Evolutionary conservation across 1,140 invertebrate species (phyloP), one percentile per base, ranked within the genome.

Genomic region (Nasonia giraulti): DNA sequence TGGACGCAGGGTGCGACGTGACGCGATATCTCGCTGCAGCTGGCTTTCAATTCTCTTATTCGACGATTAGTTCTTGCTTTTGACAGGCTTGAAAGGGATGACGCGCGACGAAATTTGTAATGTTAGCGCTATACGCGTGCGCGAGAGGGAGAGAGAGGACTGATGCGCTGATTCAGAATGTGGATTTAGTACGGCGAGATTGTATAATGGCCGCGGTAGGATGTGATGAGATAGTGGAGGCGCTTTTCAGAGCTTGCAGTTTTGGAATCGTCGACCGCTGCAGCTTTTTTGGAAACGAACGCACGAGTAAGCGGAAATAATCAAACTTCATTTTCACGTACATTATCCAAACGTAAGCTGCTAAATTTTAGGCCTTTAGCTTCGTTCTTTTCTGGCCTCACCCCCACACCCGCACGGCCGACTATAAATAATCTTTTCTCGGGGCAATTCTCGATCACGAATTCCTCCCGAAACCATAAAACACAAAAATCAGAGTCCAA

Each of bases 31-130:
- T 79, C 77, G n/a, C 66, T 20, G 23, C 31, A 12, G 37, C 66
- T 37, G 37, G 17, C 44, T 47, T 81, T 81, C 80, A 50, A 73
- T 73, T 66, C 80, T 81, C 68, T 55, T 71, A 81, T 80, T 73
- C 44, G 80, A 55, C 44, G 44, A 73, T 73, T 80, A 80, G 79
- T 80, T 81, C 80, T 81, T 81, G 80, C 66, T 80, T 73, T 50
- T 81, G 80, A 81, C 80, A 81, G 80, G 17, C 1, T 14, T 44
- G 20, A 62, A 62, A 33, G 74, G 69, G 69, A 31, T 31, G 27
- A 1, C 10, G 10, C 69, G 12, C 69, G 27, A 37, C 27, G 68
- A 73, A 31, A 62, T 62, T 62, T n/a, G 55, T 62, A 6, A 37
- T 73, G 69, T 73, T 73, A n/a, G 69, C 11, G 11, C 10, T n/a